Evolutionary conservation across 1,140 invertebrate species (phyloP).

Genomic region (Brachionus sp.): DNA sequence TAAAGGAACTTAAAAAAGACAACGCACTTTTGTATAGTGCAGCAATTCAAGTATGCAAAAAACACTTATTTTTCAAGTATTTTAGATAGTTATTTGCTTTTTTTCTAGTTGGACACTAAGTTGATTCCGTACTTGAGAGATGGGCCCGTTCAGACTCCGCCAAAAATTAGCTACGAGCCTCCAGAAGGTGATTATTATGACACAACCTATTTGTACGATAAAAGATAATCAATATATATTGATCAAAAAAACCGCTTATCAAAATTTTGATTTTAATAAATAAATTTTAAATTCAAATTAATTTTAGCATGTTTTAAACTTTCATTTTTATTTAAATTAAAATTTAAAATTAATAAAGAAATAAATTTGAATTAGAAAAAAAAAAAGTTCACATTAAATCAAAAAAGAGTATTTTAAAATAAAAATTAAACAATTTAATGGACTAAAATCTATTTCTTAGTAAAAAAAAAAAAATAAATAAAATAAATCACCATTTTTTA

Average conservation of each 20-base stretch:
- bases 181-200: constrained; percentile 45
- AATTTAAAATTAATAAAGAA: not conserved
- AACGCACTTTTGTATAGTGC: not conserved
- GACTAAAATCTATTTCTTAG: not conserved
- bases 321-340: not conserved
- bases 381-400: not conserved
- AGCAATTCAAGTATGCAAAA: constrained; percentile 42
- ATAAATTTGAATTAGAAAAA: not conserved
- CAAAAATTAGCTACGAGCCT: constrained; percentile 13
- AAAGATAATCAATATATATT: not conserved
- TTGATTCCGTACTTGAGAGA: constrained; percentile 6
- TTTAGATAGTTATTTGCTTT: not conserved
- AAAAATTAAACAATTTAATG: not conserved
- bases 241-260: not conserved
- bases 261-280: constrained; percentile 9
- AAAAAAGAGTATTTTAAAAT: not conserved
- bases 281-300: not conserved
- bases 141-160: constrained; percentile 26
- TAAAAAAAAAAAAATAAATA: not conserved
- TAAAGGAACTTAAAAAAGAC: constrained; percentile 40
- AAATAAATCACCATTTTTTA: not conserved
- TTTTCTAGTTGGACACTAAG: constrained; percentile 2
- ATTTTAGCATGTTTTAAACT: not conserved
- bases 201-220: constrained; percentile 42
- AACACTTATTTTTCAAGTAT: not conserved